Percentiles rank a stretch among this genome's conserved stretches.
Evolutionary conservation across 1,140 invertebrate species (phyloP).

Genomic region (Samia ricini): DNA sequence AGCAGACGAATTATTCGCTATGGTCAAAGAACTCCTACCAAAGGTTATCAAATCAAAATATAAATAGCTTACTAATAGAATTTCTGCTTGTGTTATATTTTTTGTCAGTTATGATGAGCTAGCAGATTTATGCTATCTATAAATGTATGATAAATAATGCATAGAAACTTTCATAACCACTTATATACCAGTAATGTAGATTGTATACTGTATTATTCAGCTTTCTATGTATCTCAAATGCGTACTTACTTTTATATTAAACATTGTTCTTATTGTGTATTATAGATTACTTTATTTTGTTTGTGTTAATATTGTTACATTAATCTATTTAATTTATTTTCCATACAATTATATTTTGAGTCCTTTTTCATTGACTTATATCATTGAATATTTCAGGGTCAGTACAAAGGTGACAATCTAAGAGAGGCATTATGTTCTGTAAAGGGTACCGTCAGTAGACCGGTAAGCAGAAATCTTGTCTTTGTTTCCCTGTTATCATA

Average conservation of each 20-base stretch:
- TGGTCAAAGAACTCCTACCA: constrained; percentile 58
- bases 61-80: not conserved
- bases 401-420: constrained; percentile 37
- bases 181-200: no score
- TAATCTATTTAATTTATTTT: not conserved
- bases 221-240: no score
- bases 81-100: not conserved
- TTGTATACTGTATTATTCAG: no score
- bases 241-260: no score
- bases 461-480: constrained; percentile 16
- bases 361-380: not conserved
- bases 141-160: not conserved
- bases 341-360: not conserved
- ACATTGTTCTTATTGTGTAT: no score
- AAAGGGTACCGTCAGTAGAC: constrained; percentile 18
- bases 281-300: no score
- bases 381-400: constrained; percentile 26
- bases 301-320: no score
- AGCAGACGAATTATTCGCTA: constrained; percentile 48
- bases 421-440: constrained; percentile 34
- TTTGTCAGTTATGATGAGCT: not conserved
- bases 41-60: constrained; percentile 35
- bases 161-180: not conserved
- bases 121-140: not conserved
- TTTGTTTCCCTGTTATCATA: no score